Percentiles rank a stretch among this genome's conserved stretches.
Conservation (phyloP, 2,113 vertebrate genomes). For the Melospiza georgiana region DNA sequence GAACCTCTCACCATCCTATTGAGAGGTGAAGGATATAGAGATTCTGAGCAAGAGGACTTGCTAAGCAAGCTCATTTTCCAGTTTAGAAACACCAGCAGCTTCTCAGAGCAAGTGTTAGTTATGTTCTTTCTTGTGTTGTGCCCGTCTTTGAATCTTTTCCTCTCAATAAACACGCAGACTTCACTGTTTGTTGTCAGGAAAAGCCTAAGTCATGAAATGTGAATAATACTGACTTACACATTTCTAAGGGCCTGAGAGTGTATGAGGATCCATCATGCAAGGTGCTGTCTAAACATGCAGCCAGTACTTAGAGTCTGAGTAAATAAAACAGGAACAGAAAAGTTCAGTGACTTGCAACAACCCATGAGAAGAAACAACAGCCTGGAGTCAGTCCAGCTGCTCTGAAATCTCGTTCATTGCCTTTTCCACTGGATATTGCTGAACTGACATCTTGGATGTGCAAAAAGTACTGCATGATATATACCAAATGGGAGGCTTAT, state of each 20-base stretch:
- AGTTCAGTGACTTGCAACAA: neutral
- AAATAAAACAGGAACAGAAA: neutral
- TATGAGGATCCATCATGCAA: neutral
- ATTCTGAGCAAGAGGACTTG: neutral
- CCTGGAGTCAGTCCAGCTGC: neutral
- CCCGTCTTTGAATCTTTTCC: neutral
- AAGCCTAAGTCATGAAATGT: neutral
- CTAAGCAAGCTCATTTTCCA: neutral
- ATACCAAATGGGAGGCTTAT: neutral
- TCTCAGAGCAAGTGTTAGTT: neutral
- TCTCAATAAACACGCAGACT: neutral
- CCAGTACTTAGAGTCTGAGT: neutral
- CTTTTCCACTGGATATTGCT: neutral
- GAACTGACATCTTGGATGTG: neutral
- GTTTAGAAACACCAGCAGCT: neutral
- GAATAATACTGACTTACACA: accelerated
- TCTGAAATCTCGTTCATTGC: neutral
- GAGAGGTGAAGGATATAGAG: neutral
- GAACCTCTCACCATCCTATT: neutral
- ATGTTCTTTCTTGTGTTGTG: neutral
- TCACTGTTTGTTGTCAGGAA: neutral
- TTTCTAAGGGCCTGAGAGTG: neutral
- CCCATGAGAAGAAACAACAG: neutral
- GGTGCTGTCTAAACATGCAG: neutral
- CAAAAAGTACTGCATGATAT: neutral